Conservation (phyloP, 2,113 vertebrate genomes). For the Piaya cayana region DNA sequence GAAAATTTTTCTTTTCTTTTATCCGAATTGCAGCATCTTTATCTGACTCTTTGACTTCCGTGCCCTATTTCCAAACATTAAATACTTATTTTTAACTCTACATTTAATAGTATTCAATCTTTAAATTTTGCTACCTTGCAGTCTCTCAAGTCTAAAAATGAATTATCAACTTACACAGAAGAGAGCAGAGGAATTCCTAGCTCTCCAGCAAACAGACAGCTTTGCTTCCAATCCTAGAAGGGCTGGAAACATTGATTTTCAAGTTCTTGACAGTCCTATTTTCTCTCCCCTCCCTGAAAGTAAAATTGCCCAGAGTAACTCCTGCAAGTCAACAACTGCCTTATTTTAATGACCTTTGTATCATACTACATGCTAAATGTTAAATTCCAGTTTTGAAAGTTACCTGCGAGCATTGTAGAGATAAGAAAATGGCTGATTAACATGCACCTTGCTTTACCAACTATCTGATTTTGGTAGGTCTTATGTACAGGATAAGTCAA, state of each 20-base stretch:
- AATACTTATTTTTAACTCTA: background rate
- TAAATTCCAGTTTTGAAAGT: background rate
- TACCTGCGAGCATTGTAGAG: background rate
- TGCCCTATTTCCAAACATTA: background rate
- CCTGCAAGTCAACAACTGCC: background rate
- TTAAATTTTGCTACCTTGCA: background rate
- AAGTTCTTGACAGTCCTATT: background rate
- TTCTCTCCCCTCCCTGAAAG: background rate
- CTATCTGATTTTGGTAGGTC: background rate
- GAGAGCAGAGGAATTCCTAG: background rate
- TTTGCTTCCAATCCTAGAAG: background rate
- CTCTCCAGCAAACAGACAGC: background rate
- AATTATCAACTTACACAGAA: background rate
- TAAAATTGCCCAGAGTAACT: background rate
- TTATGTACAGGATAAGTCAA: background rate
- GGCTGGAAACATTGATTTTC: background rate
- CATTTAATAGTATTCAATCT: background rate
- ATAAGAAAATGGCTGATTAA: background rate
- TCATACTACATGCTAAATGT: background rate
- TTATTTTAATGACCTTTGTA: constrained; percentile 6
- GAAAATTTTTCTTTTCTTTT: background rate
- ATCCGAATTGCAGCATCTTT: background rate
- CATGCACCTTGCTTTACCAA: background rate
- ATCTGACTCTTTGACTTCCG: background rate
- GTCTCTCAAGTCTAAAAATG: background rate